A percentile compares a stretch with the other conserved stretches of the same genome.
These are phyloP conservation scores for Luscinia luscinia DNA, from an alignment of 2,797 vertebrate species.

Conservation along the genomic window DNA sequence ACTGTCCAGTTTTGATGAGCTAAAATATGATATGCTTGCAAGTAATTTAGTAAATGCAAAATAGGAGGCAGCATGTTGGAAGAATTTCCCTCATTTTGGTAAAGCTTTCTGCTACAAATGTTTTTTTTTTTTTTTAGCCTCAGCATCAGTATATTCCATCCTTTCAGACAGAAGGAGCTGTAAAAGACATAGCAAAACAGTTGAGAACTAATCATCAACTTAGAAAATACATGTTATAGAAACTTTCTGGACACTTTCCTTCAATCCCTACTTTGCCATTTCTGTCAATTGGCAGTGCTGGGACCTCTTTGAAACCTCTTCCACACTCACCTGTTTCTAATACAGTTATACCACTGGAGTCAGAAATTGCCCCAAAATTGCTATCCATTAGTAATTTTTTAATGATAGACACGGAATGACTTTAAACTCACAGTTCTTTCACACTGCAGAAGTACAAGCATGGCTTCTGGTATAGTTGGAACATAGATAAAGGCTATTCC, in stretches of 20 bases:
- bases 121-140: not conserved
- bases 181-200: not conserved
- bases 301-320: not conserved
- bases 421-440: not conserved
- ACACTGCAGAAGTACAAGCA: fast-evolving
- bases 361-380: not conserved
- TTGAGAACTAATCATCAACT: not conserved
- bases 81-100: not conserved
- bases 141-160: not conserved
- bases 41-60: not conserved
- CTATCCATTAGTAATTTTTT: not conserved
- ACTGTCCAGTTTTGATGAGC: not conserved
- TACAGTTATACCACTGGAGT: not conserved
- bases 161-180: not conserved
- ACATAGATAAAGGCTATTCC: not conserved
- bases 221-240: not conserved
- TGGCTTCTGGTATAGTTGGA: not conserved
- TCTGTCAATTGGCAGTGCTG: not conserved
- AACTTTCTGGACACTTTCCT: not conserved
- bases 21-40: not conserved
- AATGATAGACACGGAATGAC: not conserved
- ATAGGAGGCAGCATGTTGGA: not conserved
- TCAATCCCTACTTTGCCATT: not conserved
- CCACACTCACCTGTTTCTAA: not conserved
- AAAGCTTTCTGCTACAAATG: not conserved